Base-by-base conservation (phyloP, 1,140 invertebrate species). In the Chrysomallon squamiferum region DNA sequence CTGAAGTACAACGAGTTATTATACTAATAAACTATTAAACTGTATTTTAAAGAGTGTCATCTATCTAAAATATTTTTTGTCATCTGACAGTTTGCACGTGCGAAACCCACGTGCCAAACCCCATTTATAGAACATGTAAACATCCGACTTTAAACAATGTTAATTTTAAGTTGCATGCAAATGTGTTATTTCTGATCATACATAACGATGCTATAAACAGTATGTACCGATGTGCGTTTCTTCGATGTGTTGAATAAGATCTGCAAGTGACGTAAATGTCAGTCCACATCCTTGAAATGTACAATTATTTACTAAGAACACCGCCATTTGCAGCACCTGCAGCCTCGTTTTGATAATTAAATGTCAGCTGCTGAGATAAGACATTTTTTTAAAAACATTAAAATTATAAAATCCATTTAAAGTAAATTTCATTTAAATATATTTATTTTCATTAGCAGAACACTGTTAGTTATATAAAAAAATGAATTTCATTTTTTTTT, bases 301-400 rank as follows among this genome's bases (percentile, higher is more conserved):
- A 88, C 92, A 93, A 86, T 91, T 90, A 88, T 94, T 93, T 83
- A 93, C 87, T 87, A 93, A 89, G 88, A 93, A 93, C 86, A 93
- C 92, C 85, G 92, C 92, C 92, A 93, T 93, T 75, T 73, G 71
- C 67, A 49, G 38, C 13, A 38, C 32, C 29, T 58, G 43, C 45
- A 62, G 58, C 64, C 64, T 66, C 64, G 59, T 50, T 66, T 54
- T 61, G 43, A 49, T 0, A 50, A 59, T 1, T 52, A 56, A 50
- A 52, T 41, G 15, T 64, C 35, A 64, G 41, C 50, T 58, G 15
- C n/a, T 35, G 57, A 35, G 33, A 11, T 15, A 33, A 18, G 13
- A 58, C 13, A 54, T 7, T 47, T 60, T 60, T 15, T 45, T 45
- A 60, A n/a, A 43, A 1, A 43, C 38, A 11, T n/a, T 38, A 38